Evolutionary conservation across 2,888 invertebrate species (phyloP), one percentile per base, ranked within the genome.

Genomic region (Monopis laevigella): DNA sequence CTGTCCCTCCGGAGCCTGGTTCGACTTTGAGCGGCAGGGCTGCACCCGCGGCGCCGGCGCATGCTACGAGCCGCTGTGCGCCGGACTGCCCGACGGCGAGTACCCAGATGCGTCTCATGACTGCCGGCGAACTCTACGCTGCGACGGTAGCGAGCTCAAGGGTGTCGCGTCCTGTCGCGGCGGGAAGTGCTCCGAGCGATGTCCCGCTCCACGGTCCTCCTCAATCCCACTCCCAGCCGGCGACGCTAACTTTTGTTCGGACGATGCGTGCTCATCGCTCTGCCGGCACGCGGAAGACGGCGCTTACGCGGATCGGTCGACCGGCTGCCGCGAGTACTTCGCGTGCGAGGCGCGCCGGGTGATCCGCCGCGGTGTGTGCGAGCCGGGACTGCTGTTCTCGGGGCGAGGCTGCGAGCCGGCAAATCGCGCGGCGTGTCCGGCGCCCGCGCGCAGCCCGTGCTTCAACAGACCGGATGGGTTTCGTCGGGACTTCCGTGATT

Each of bases 1-100:
- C 28, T 86, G 86, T 54, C 80, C 82, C 1, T 59, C 72, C 24
- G 83, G 82, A 13, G 72, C 83, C 5, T 81, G 82, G 71, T 86
- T 85, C 58, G 82, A 84, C 54, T 69, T 77, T 39, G 75, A 74
- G 45, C 67, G 69, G 7, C 83, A 84, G 54, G 80, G 77, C 16
- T 83, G 83, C 55, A 74, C 74, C 13, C 70, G 78, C 46, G 77
- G 78, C 32, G 75, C 82, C 51, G 84, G 83, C 38, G 72, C 80
- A 16, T 86, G 86, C 62, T 84, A 82, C 59, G 85, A 86, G 50
- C 83, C 84, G 10, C 68, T 84, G 28, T 86, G 86, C 55, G 73
- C 81, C 5, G 84, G 84, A 1, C 65, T 84, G 28, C 69, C 80
- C 1, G 82, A 85, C 57, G 86, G 85, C 1, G 59, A 69, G 29